Evolutionary conservation across 2,113 vertebrate species (phyloP), one percentile per base, ranked within the genome.

Genomic region (Reinhardtius hippoglossoides): DNA sequence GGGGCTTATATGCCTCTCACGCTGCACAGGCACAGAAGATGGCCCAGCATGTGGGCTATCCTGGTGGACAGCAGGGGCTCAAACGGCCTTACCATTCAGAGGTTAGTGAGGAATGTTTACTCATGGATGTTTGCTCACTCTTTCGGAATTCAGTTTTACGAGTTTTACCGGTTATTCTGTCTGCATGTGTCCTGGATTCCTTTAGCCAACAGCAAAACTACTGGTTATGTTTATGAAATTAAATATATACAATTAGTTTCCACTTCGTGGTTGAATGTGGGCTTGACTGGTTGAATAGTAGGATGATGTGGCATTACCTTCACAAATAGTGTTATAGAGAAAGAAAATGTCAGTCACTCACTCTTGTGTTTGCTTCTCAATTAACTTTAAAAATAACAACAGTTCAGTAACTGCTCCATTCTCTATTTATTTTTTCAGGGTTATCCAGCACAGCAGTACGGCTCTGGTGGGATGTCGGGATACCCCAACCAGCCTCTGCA

Each of bases 61-160:
- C 95, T 0, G 95, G 93, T 0, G 91, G 87, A 26, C 97, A 96
- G 87, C 96, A 95, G 18, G 94, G 95, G 1, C 87, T 98, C 65
- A 99, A 98, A 90, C 95, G 97, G 40, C 89, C 94, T 0, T 98
- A 96, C 67, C 95, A 94, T 54, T 93, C 68, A 0, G 97, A 99
- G 93, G 97, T 98, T 80, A 93, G 96, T 78, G 21, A 6, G 31
- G 46, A 35, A 24, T 3, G 23, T 46, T 46, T 20, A 9, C 14
- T 16, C 16, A 50, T 4, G 48, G 56, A 57, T 58, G 56, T 58
- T 58, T 56, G 24, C 21, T 56, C 21, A 24, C n/a, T 21, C 14
- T 16, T 55, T 12, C 9, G 14, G 14, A 24, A 26, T 56, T 10
- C 23, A 56, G 55, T 26, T 56, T 56, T 24, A 24, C 12, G 0